Conservation (phyloP, 2,888 invertebrate genomes). For the Steinernema carpocapsae region DNA sequence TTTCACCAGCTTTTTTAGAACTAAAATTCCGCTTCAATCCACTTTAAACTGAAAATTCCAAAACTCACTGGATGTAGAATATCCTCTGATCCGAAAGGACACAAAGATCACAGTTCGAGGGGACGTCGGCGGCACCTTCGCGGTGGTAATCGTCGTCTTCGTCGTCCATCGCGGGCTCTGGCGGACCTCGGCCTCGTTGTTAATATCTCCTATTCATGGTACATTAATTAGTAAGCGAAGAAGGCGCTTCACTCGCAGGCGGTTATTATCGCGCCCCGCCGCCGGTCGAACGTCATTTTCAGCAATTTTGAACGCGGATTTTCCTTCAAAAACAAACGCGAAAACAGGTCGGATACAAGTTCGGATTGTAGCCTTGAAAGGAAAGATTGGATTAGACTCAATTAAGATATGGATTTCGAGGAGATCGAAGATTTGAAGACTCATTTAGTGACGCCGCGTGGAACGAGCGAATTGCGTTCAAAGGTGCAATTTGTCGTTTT, state of each 20-base stretch:
- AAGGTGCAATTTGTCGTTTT: too few relatives aligned
- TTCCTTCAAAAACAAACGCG: background rate
- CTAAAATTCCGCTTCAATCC: too few relatives aligned
- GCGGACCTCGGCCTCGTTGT: background rate
- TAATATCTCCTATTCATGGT: conserved; percentile 8
- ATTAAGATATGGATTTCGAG: too few relatives aligned
- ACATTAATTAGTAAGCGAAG: conserved; percentile 17
- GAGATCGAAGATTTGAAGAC: too few relatives aligned
- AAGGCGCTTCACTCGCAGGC: conserved; percentile 16
- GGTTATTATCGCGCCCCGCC: conserved; percentile 9
- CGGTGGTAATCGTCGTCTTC: conserved; percentile 43
- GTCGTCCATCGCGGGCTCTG: conserved; percentile 10
- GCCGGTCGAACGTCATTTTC: background rate
- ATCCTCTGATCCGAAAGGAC: conserved; percentile 59
- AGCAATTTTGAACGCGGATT: background rate
- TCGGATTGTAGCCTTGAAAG: too few relatives aligned
- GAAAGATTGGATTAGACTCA: too few relatives aligned
- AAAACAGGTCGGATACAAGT: background rate
- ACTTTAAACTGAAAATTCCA: too few relatives aligned
- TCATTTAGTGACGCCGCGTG: too few relatives aligned
- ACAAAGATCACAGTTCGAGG: conserved; percentile 55
- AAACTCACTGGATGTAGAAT: conserved; percentile 62
- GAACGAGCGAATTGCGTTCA: too few relatives aligned
- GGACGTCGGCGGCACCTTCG: conserved; percentile 37
- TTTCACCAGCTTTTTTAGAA: too few relatives aligned